phyloP scores from a whole-genome alignment of 1,140 invertebrate species.

The Drosophila nikananu region DNA sequence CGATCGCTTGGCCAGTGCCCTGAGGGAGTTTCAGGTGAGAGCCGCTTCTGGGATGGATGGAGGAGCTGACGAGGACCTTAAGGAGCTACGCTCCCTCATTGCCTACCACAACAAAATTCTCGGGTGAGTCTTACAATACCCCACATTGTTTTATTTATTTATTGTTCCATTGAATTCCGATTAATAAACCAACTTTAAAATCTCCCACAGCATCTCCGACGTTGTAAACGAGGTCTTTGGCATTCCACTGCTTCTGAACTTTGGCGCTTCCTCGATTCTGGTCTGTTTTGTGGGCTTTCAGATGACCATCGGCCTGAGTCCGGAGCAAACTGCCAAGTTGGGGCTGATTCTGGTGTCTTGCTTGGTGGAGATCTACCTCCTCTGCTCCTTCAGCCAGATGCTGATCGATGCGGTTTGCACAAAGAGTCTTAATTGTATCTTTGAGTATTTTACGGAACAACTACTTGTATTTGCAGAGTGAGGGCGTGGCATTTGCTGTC shows the following conservation, averaged over 20 bases:
- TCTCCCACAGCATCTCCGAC: slow-evolving; percentile 50
- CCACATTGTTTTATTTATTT: not conserved
- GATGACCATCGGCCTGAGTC: slow-evolving; percentile 55
- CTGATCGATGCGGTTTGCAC: slow-evolving; percentile 57
- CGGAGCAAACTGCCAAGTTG: slow-evolving; percentile 42
- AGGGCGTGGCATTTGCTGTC: slow-evolving; percentile 36
- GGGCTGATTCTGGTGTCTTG: slow-evolving; percentile 42
- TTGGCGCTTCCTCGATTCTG: slow-evolving; percentile 56
- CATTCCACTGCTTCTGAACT: slow-evolving; percentile 60
- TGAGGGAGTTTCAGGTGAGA: slow-evolving; percentile 27
- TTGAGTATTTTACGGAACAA: not conserved
- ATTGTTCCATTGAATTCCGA: not conserved
- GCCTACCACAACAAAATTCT: slow-evolving; percentile 63
- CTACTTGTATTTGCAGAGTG: slow-evolving; percentile 41
- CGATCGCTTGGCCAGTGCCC: slow-evolving; percentile 36
- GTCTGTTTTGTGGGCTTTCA: slow-evolving; percentile 77
- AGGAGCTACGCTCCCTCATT: slow-evolving; percentile 41
- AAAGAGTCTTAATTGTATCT: not conserved
- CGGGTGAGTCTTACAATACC: slow-evolving; percentile 2
- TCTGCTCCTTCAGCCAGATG: slow-evolving; percentile 60
- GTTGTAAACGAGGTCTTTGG: slow-evolving; percentile 70
- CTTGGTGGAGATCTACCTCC: slow-evolving; percentile 46
- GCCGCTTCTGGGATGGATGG: not conserved
- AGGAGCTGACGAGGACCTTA: slow-evolving; percentile 29
- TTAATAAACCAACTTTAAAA: not conserved